These are phyloP conservation scores for Temnothorax ravouxi DNA, from an alignment of 2,888 invertebrate species.

Conservation along the genomic window DNA sequence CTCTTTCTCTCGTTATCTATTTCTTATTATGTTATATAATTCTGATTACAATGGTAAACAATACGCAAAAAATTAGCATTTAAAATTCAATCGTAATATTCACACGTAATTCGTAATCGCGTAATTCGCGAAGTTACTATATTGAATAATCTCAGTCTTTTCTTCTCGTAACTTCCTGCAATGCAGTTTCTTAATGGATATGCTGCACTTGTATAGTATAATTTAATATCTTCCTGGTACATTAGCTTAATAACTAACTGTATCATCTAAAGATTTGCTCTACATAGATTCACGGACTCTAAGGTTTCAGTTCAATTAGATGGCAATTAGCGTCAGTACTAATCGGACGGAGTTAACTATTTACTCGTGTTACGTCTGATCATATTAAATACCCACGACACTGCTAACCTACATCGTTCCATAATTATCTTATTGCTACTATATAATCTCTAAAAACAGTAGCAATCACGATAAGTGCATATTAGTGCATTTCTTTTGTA, in stretches of 20 bases:
- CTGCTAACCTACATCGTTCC: background rate
- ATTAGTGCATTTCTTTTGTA: background rate
- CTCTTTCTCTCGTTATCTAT: background rate
- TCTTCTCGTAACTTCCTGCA: background rate
- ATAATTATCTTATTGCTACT: background rate
- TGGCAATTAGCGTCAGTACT: background rate
- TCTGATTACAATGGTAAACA: background rate
- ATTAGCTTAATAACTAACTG: constrained; percentile 29
- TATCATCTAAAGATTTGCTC: constrained; percentile 27
- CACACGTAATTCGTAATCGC: background rate
- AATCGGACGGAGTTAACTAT: background rate
- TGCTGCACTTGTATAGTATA: background rate
- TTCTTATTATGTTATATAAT: background rate
- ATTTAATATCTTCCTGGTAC: constrained; percentile 16
- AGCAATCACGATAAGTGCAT: background rate
- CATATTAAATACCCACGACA: constrained; percentile 11
- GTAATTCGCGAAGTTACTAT: background rate
- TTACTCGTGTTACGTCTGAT: constrained; percentile 10
- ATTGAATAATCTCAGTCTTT: background rate
- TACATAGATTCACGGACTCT: background rate
- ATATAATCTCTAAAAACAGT: background rate
- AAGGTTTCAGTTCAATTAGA: constrained; percentile 33
- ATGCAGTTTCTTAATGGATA: constrained; percentile 16
- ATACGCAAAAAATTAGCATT: constrained; percentile 1
- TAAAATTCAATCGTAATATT: background rate